Percentiles rank a stretch among this genome's conserved stretches.
phyloP scores from a whole-genome alignment of 2,797 vertebrate genomes.

The Pipistrellus pipistrellus region DNA sequence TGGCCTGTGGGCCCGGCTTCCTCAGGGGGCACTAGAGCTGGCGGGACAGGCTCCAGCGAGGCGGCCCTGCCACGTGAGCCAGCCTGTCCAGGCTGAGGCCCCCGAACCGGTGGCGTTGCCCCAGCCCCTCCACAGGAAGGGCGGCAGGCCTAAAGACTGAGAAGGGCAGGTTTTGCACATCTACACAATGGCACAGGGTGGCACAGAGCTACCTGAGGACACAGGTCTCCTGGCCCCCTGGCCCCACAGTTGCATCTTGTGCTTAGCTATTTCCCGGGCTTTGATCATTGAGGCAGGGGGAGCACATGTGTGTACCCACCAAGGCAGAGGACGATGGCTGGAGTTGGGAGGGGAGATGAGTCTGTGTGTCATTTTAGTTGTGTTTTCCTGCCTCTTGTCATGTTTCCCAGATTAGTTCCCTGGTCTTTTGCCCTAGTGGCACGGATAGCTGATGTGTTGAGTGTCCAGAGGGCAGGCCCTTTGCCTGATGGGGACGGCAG shows the following conservation, averaged over 20 bases:
- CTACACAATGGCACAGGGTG: background rate
- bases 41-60: background rate
- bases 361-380: background rate
- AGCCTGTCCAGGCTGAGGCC: background rate
- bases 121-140: background rate
- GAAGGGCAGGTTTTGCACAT: background rate
- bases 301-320: background rate
- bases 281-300: background rate
- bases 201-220: background rate
- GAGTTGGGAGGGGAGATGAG: background rate
- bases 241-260: too few species aligned
- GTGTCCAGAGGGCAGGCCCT: background rate
- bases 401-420: background rate
- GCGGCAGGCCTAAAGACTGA: background rate
- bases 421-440: slow-evolving; percentile 13
- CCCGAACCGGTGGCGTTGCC: background rate
- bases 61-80: background rate
- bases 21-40: background rate
- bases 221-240: background rate
- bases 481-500: background rate
- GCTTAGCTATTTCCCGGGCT: background rate
- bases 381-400: slow-evolving; percentile 17
- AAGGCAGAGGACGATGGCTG: background rate
- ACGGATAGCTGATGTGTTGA: background rate
- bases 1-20: background rate